Evolutionary conservation across 2,113 vertebrate genomes (phyloP), one percentile per base, ranked within the genome.

Genomic region (Cathartes aura): DNA sequence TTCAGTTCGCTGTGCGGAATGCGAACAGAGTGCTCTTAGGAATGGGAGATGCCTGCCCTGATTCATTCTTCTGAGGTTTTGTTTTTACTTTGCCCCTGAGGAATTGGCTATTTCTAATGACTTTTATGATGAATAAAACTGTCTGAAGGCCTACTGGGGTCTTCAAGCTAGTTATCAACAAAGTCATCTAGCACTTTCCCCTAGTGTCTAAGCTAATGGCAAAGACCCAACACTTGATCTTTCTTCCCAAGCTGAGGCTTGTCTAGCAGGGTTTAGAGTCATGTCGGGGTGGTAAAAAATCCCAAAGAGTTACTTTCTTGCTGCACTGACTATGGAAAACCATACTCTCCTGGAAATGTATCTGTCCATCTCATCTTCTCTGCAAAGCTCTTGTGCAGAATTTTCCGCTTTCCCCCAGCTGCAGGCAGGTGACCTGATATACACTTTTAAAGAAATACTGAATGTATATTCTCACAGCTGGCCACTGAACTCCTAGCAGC

Each of bases 51-150:
- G 78, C 70, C 74, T 96, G 56, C 70, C 58, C 53, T 85, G 70
- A 75, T 75, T 96, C 76, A 71, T 94, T 90, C 82, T 90, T 91
- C 74, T 22, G 15, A 76, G 48, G 60, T 82, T 79, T 94, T 95
- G 60, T 79, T 95, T 96, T 95, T 38, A 40, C 56, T 93, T 95
- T 88, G 53, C 34, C 95, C 74, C 85, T 40, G 67, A 93, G 90
- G 92, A 95, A 93, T 1, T 90, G 58, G 50, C 79, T 89, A 42
- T 70, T 97, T 94, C 88, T 70, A 95, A 94, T 92, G 43, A 92
- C 62, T 95, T 96, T 38, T 76, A 86, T 96, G 92, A 95, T 97
- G 82, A 92, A 90, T 96, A 97, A 95, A 96, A 92, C 90, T 96
- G 95, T 90, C 93, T 88, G 92, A 93, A 94, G 63, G 55, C 82